phyloP scores from a whole-genome alignment of 2,113 vertebrate species.

The Brienomyrus brachyistius region DNA sequence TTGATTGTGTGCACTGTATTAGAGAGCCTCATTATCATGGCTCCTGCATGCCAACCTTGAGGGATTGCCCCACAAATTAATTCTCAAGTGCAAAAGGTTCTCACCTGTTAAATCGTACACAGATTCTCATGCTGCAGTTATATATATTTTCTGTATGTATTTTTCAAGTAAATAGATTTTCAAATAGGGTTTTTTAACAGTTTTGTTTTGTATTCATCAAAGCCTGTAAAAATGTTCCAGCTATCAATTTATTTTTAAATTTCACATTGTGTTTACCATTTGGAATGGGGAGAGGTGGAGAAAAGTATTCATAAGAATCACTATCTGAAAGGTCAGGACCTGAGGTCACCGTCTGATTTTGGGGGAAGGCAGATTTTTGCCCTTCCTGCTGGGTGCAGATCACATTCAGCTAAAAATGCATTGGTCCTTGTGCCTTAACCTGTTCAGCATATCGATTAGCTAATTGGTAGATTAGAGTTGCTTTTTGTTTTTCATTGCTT shows the following conservation, averaged over 20 bases:
- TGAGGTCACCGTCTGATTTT: background rate
- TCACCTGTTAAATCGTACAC: slow-evolving; percentile 13
- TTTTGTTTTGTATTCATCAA: background rate
- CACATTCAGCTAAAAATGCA: slow-evolving; percentile 1
- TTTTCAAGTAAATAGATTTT: slow-evolving; percentile 12
- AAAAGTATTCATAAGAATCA: background rate
- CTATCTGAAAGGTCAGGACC: slow-evolving; percentile 5
- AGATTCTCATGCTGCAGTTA: slow-evolving; percentile 4
- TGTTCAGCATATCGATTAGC: background rate
- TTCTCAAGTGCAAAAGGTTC: background rate
- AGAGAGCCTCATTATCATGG: slow-evolving; percentile 15
- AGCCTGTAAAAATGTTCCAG: background rate
- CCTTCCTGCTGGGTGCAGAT: background rate
- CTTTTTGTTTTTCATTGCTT: background rate
- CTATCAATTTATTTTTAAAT: background rate
- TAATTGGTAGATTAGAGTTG: background rate
- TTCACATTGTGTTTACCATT: background rate
- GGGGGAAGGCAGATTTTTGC: background rate
- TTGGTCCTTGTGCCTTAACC: slow-evolving; percentile 12
- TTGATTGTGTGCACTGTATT: slow-evolving; percentile 9
- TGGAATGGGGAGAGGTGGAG: background rate
- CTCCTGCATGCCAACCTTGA: background rate
- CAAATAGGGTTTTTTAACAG: background rate
- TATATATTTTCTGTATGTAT: background rate
- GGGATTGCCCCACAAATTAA: slow-evolving; percentile 1